A percentile compares a stretch with the other conserved stretches of the same genome.
These are phyloP conservation scores for Nephila pilipes DNA, from an alignment of 1,140 invertebrate genomes.

Conservation along the genomic window DNA sequence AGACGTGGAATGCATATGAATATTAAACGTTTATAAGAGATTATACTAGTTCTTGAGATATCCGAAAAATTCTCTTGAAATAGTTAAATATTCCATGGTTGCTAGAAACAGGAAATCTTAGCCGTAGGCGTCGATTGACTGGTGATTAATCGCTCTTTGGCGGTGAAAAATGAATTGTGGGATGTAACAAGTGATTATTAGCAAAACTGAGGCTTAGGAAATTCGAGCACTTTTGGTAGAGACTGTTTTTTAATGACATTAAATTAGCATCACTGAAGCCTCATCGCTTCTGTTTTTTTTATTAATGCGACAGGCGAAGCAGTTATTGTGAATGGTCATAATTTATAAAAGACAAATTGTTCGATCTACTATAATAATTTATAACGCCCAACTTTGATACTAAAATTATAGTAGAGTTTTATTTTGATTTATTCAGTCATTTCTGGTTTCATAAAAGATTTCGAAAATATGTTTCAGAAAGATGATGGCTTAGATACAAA, in stretches of 20 bases:
- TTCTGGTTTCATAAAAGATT: too few relatives aligned
- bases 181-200: constrained; percentile 70
- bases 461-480: too few relatives aligned
- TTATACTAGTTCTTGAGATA: neutral
- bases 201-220: constrained; percentile 45
- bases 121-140: constrained; percentile 67
- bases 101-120: constrained; percentile 49
- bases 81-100: constrained; percentile 36
- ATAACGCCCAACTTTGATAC: constrained; percentile 5
- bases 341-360: constrained; percentile 62
- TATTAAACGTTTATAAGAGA: constrained; percentile 17
- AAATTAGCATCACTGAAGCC: constrained; percentile 67
- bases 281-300: constrained; percentile 63
- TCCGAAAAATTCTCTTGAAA: neutral
- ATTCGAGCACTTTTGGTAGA: constrained; percentile 20
- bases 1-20: constrained; percentile 24
- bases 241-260: constrained; percentile 69
- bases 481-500: too few relatives aligned
- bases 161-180: constrained; percentile 70
- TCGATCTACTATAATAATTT: neutral
- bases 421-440: neutral
- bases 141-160: constrained; percentile 62
- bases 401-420: constrained; percentile 21
- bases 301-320: constrained; percentile 50
- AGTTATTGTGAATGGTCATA: constrained; percentile 24